Evolutionary conservation across 2,113 vertebrate genomes (phyloP).

Genomic region (Conger conger): DNA sequence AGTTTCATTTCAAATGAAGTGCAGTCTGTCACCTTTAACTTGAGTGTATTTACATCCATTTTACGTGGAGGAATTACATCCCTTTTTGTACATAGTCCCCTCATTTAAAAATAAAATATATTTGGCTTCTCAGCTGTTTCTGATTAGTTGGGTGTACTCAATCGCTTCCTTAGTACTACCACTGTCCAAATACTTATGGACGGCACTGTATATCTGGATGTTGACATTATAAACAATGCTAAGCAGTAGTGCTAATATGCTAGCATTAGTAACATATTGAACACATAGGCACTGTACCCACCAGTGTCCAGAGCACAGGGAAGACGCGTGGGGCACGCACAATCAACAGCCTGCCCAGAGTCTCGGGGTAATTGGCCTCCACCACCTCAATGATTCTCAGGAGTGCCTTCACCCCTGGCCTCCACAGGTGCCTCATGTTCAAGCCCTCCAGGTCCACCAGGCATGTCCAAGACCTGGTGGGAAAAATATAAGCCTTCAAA

Average conservation of each 20-base stretch:
- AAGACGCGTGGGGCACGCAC: constrained; percentile 79
- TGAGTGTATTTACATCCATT: too few relatives aligned
- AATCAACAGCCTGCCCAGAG: constrained; percentile 76
- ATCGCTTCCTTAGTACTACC: too few relatives aligned
- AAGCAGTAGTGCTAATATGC: background rate
- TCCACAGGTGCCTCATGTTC: constrained; percentile 81
- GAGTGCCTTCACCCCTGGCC: constrained; percentile 79
- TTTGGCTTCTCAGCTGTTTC: too few relatives aligned
- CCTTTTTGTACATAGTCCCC: too few relatives aligned
- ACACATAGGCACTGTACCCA: constrained; percentile 46
- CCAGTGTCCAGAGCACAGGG: constrained; percentile 83
- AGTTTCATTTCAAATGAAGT: too few relatives aligned
- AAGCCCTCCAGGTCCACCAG: constrained; percentile 81
- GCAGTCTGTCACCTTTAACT: too few relatives aligned
- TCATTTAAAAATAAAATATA: too few relatives aligned
- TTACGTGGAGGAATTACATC: too few relatives aligned
- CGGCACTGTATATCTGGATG: background rate
- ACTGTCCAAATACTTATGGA: too few relatives aligned
- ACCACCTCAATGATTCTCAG: constrained; percentile 81
- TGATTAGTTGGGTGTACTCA: too few relatives aligned
- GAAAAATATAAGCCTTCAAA: background rate
- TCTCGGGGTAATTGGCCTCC: constrained; percentile 82
- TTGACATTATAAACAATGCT: background rate
- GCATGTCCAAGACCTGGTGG: constrained; percentile 77
- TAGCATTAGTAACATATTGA: background rate